Base-by-base conservation (phyloP, 2,888 invertebrate species). In the Dendrolimus houi region DNA sequence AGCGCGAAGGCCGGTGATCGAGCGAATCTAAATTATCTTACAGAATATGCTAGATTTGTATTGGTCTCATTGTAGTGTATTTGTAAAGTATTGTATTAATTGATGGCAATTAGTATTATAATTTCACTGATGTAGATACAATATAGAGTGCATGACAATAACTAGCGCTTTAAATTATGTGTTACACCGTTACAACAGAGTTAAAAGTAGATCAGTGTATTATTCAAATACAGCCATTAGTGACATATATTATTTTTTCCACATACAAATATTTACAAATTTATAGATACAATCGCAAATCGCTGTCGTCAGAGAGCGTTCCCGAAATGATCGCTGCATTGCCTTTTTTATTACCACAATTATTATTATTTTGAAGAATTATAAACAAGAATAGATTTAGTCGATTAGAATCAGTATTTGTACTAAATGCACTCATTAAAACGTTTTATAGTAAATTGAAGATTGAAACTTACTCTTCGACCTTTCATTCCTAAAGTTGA, bases 61-160 rank as follows among this genome's bases (percentile, higher is more conserved):
- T 74, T 81, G 79, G 81, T 84, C 81, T 83, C 79, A 79, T 71
- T 66, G 74, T 75, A 79, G 72, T 75, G 66, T 61, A 67, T 29
- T 29, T 62, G 60, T 58, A 55, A 61, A 59, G 53, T 59, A 56
- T 55, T 56, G 54, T 58, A 56, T 55, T 54, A 29, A 29, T 60
- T 57, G 52, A 42, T 40, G 52, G 52, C 29, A 57, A 70, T 65
- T 70, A 66, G 55, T 62, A 60, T 64, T 60, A 62, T 66, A 60
- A 65, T 67, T 68, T 68, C 67, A 70, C 68, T 60, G 55, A 63
- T 64, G 61, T 69, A 59, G 66, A 70, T 62, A 62, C 66, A 29
- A 29, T 61, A 71, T 83, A 81, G 82, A 83, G 81, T 84, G 89
- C 89, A 89, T 89, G 89, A 89, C 89, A 90, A 90, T 88, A 90